Percentiles rank a stretch among this genome's conserved stretches.
Evolutionary conservation across 1,140 invertebrate genomes (phyloP).

Genomic region (Conus ventricosus): DNA sequence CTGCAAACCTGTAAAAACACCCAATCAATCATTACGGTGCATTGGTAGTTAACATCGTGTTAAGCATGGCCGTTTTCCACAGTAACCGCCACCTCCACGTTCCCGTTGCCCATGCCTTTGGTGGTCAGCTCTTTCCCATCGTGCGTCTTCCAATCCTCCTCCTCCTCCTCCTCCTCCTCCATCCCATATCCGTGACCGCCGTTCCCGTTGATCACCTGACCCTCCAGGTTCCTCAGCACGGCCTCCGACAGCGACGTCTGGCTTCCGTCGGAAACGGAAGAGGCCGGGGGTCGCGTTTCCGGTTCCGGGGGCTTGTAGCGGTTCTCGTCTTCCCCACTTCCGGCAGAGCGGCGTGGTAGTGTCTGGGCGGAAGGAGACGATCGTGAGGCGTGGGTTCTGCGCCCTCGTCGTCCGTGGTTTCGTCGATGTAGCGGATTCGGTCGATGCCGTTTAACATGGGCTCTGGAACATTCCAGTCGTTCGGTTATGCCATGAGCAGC

Average conservation of each 20-base stretch:
- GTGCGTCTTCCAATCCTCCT: not conserved
- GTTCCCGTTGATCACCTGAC: not conserved
- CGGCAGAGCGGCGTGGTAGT: conserved; percentile 13
- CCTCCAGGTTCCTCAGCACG: conserved; percentile 32
- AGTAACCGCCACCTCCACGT: not conserved
- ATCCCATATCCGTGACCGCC: not conserved
- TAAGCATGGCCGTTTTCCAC: not conserved
- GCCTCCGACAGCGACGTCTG: conserved; percentile 23
- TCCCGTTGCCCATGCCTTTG: not conserved
- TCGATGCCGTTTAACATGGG: conserved; percentile 41
- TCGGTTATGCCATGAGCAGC: too few species aligned
- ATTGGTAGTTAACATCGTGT: too few species aligned
- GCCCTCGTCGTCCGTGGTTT: conserved; percentile 38
- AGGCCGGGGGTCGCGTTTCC: not conserved
- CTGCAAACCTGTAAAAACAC: too few species aligned
- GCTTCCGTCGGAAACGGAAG: conserved; percentile 9
- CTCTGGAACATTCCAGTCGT: conserved; percentile 26
- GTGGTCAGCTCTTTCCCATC: not conserved
- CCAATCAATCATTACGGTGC: too few species aligned
- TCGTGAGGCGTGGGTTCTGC: conserved; percentile 24
- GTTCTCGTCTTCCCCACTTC: conserved; percentile 25
- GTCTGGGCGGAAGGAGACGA: conserved; percentile 4
- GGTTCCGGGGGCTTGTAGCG: conserved; percentile 5
- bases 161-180: not conserved
- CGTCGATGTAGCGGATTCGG: conserved; percentile 42